phyloP scores from a whole-genome alignment of 2,113 vertebrate genomes.

The Odontesthes bonariensis region DNA sequence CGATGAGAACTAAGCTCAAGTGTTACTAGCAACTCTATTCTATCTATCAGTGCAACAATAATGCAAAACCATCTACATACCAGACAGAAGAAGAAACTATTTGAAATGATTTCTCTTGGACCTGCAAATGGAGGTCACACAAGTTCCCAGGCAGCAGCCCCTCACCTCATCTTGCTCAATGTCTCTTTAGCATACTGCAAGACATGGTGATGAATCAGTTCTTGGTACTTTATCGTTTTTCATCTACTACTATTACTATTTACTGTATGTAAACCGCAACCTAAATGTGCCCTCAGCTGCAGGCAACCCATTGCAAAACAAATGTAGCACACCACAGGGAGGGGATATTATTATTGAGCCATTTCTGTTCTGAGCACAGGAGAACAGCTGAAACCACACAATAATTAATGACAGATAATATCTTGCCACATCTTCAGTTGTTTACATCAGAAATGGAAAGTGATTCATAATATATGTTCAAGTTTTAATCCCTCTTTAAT shows the following conservation, averaged over 20 bases:
- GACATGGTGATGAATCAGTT: not conserved
- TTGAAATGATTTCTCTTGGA: too few species aligned
- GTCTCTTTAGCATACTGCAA: not conserved
- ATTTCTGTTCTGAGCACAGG: constrained; percentile 18
- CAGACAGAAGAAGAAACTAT: too few species aligned
- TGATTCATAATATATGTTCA: too few species aligned
- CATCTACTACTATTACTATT: not conserved
- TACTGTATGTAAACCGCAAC: constrained; percentile 20
- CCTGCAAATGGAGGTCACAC: not conserved
- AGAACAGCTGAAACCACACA: constrained; percentile 31
- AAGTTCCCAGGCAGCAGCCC: not conserved
- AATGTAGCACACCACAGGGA: not conserved
- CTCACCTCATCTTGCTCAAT: not conserved
- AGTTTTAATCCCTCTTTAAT: too few species aligned
- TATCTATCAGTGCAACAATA: too few species aligned
- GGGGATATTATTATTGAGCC: constrained; percentile 37
- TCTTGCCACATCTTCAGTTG: not conserved
- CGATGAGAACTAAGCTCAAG: too few species aligned
- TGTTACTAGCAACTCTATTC: too few species aligned
- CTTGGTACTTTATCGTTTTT: not conserved
- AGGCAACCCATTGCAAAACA: not conserved
- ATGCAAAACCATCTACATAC: too few species aligned
- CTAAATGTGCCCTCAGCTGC: constrained; percentile 23
- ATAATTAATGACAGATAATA: constrained; percentile 34
- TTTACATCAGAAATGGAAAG: too few species aligned